Base-by-base conservation (phyloP, 2,888 invertebrate species). In the Leptopilina drosophilae region DNA sequence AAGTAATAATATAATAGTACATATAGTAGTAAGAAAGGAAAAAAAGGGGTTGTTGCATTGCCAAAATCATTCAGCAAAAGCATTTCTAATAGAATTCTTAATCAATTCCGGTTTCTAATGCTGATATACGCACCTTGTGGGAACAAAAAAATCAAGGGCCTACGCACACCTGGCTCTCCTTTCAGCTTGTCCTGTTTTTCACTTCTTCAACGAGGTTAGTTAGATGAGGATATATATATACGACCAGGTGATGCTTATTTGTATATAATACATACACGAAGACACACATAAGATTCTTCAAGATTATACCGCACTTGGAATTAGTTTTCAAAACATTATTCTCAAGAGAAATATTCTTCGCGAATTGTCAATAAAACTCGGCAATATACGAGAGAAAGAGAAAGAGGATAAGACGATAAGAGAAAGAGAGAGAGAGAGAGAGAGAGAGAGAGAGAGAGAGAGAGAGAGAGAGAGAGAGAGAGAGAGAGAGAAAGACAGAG, bases 141-240 rank as follows among this genome's bases (percentile, higher is more conserved):
- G 73, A 73, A 49, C 49, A 49, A 73, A 26, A 64, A 73, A 73
- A 53, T 33, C 56, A 73, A 73, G 73, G 56, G 40, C 56, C 56
- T 56, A 73, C 73, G n/a, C 53, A 73, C 73, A 73, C 73, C 73
- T 73, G 73, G 73, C 73, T 73, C 73, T 73, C 20, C 20, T 20
- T 8, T 56, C 56, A 73, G 53, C 33, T 53, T 73, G 73, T 56
- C 73, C 73, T 73, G 56, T 73, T 73, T 20, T 73, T 73, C 33
- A 73, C 56, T 73, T 73, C 56, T 40, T n/a, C 33, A 56, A 56
- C 73, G 56, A 73, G 73, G 73, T 73, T 56, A 73, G 73, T 73
- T 56, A 73, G 73, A 73, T 73, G 73, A 73, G 56, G n/a, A 56
- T 26, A 56, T 73, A 73, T 56, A 56, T 33, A 33, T 3, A 33